Evolutionary conservation across 2,888 invertebrate genomes (phyloP), one percentile per base, ranked within the genome.

Genomic region (Dicycla oo): DNA sequence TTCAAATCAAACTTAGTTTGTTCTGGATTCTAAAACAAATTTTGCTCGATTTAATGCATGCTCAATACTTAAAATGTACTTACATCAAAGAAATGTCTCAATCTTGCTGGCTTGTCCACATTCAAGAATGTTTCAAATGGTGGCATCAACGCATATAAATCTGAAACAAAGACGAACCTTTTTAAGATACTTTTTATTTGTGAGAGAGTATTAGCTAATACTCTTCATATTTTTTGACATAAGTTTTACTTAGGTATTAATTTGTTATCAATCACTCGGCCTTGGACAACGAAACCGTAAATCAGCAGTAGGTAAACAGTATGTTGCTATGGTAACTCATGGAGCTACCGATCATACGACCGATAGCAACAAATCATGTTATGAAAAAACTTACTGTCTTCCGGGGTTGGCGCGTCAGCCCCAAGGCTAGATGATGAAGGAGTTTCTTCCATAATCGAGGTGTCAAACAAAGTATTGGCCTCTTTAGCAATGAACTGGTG

Each of bases 401-500:
- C 96, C n/a, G 96, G 96, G 60, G 93, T 88, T 30, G 91, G 83
- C 6, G 94, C 86, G 82, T 97, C 97, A 60, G 97, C 94, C 40
- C 96, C 93, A 78, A 96, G 91, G 70, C 94, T 96, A 43, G 96
- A 96, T 1, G 95, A 93, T 7, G 94, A 92, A 45, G 96, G 96
- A 30, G 93, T 88, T 82, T 96, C 96, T 78, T 96, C 96, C 87
- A 91, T 90, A 49, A 95, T 90, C 47, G 93, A 96, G 80, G 93
- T 91, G 91, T 96, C 97, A 91, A 98, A 99, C 81, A 99, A 95
- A 64, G 97, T 96, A 88, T 97, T 97, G 3, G 98, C 98, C 93
- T 98, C 98, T 88, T 98, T 98, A 15, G 98, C 98, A 87, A 99
- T 97, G 93, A 99, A 99, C 89, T 98, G 98, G 89, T 98, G 98